Evolutionary conservation across 2,113 vertebrate species (phyloP).

Genomic region (Brienomyrus longianalis): DNA sequence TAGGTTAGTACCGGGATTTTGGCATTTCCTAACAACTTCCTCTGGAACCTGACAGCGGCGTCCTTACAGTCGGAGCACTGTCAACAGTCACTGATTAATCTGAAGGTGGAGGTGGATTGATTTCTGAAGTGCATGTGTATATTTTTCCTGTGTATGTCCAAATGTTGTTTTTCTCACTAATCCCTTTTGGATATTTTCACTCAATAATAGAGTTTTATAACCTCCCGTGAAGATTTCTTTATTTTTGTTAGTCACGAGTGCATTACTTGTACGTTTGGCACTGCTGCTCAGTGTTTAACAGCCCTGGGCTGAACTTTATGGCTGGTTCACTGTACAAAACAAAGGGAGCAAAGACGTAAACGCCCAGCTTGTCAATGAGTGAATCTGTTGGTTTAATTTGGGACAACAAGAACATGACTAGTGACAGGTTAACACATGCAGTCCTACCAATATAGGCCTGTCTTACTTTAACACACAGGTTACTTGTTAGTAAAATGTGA

Average conservation of each 20-base stretch:
- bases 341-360: not conserved
- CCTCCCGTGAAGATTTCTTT: not conserved
- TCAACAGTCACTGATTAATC: not conserved
- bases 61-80: not conserved
- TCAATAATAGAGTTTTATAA: not conserved
- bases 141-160: not conserved
- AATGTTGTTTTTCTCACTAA: not conserved
- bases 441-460: not conserved
- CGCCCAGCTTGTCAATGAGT: not conserved
- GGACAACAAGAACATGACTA: not conserved
- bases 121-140: not conserved
- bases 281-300: not conserved
- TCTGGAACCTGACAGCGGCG: not conserved
- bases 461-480: not conserved
- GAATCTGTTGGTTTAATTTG: not conserved
- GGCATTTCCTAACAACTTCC: constrained; percentile 8
- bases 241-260: not conserved
- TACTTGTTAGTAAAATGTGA: not conserved
- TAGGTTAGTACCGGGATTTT: not conserved
- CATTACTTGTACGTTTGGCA: not conserved
- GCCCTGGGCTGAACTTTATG: not conserved
- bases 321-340: not conserved
- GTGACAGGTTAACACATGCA: not conserved
- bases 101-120: not conserved
- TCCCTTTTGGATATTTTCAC: not conserved